Percentiles rank a stretch among this genome's conserved stretches.
Conservation (phyloP, 37 sponge, comb jelly and placozoan genomes). For the Tethya wilhelma region DNA sequence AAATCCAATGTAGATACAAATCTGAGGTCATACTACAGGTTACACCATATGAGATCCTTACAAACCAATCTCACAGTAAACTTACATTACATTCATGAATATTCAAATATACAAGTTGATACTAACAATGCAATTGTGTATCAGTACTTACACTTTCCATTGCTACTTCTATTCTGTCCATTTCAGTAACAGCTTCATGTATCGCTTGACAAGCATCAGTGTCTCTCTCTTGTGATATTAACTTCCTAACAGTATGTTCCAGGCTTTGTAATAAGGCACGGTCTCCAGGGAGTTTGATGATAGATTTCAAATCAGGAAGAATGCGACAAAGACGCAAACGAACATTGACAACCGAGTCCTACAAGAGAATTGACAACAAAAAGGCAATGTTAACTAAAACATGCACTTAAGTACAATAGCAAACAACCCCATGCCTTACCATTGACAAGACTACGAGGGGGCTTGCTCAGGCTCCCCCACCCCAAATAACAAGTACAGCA, state of each 20-base stretch:
- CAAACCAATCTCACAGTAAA: neutral
- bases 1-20: neutral
- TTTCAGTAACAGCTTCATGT: constrained; percentile 43
- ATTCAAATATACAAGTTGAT: neutral
- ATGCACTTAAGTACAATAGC: neutral
- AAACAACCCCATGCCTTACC: neutral
- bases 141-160: constrained; percentile 70
- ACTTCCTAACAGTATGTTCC: constrained; percentile 49
- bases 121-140: neutral
- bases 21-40: neutral
- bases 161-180: constrained; percentile 75
- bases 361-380: neutral
- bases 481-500: neutral
- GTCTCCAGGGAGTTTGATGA: constrained; percentile 69
- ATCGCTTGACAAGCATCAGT: constrained; percentile 52
- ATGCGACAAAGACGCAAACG: constrained; percentile 44
- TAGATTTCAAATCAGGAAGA: constrained; percentile 68
- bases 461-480: too few species aligned
- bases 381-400: too few species aligned
- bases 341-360: constrained; percentile 76
- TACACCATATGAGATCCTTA: neutral
- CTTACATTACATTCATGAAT: constrained; percentile 2
- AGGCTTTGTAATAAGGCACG: constrained; percentile 48
- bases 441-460: too few species aligned
- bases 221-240: constrained; percentile 71